Evolutionary conservation across 2,888 invertebrate species (phyloP).

Genomic region (Camptogramma bilineatum): DNA sequence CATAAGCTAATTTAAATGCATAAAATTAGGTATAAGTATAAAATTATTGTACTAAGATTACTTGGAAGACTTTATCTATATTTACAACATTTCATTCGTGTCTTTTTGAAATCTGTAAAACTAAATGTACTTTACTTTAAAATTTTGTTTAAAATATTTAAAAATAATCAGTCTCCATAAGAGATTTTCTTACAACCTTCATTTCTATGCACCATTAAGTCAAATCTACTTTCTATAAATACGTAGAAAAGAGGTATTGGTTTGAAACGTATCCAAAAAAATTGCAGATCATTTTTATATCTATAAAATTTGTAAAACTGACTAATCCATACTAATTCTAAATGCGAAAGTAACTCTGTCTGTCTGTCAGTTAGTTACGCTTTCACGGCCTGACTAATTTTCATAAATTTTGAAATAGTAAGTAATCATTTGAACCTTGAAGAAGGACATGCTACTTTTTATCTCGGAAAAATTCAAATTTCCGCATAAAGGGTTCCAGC

Average conservation of each 20-base stretch:
- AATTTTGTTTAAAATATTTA: conserved; percentile 59
- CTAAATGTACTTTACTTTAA: conserved; percentile 57
- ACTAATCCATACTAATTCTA: too few relatives aligned
- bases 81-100: conserved; percentile 62
- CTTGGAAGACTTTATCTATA: conserved; percentile 71
- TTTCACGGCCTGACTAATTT: too few relatives aligned
- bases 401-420: too few relatives aligned
- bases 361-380: too few relatives aligned
- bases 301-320: background rate
- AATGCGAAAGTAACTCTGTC: background rate
- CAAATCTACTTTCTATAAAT: conserved; percentile 41
- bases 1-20: conserved; percentile 53
- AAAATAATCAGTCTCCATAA: conserved; percentile 81
- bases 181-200: conserved; percentile 67
- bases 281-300: background rate
- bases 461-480: too few relatives aligned
- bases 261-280: conserved; percentile 7
- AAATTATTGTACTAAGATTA: conserved; percentile 59
- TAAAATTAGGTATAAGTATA: conserved; percentile 36
- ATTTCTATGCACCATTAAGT: conserved; percentile 62
- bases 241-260: conserved; percentile 15
- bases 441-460: too few relatives aligned
- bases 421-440: too few relatives aligned
- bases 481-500: too few relatives aligned
- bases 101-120: conserved; percentile 62